A percentile compares a stretch with the other conserved stretches of the same genome.
Evolutionary conservation across 2,113 vertebrate species (phyloP).

Genomic region (Lepus americanus): DNA sequence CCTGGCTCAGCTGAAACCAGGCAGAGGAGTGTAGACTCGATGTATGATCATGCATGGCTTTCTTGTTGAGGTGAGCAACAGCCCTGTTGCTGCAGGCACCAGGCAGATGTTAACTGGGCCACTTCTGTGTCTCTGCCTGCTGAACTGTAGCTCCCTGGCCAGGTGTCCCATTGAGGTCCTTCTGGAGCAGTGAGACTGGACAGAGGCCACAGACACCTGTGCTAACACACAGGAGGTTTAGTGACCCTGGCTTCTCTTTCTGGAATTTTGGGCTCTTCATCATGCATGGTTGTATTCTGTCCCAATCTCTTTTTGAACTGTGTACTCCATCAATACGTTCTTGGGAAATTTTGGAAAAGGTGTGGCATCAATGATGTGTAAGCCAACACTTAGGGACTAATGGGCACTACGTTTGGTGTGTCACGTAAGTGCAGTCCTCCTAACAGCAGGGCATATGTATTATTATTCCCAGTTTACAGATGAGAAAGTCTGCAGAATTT

Average conservation of each 20-base stretch:
- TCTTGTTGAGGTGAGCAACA: not conserved
- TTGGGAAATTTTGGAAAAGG: not conserved
- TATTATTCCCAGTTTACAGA: not conserved
- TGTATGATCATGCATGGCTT: rapidly evolving
- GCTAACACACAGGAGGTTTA: not conserved
- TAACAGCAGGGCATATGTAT: not conserved
- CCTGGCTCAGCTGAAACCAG: not conserved
- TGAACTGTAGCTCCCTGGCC: not conserved
- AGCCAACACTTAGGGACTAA: not conserved
- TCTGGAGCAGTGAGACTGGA: not conserved
- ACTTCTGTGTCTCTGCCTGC: not conserved
- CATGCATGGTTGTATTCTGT: rapidly evolving
- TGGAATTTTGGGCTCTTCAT: not conserved
- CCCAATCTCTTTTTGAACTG: not conserved
- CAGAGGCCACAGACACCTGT: not conserved
- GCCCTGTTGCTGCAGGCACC: not conserved
- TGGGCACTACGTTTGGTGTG: not conserved
- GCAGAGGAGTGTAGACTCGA: not conserved
- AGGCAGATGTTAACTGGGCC: not conserved
- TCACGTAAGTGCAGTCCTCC: not conserved
- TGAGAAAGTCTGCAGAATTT: not conserved
- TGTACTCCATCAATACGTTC: not conserved
- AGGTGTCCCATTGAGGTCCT: not conserved
- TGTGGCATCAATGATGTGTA: not conserved
- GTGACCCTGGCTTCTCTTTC: not conserved